Evolutionary conservation across 2,113 vertebrate species (phyloP), one percentile per base, ranked within the genome.

Genomic region (Rhinolophus ferrumequinum): DNA sequence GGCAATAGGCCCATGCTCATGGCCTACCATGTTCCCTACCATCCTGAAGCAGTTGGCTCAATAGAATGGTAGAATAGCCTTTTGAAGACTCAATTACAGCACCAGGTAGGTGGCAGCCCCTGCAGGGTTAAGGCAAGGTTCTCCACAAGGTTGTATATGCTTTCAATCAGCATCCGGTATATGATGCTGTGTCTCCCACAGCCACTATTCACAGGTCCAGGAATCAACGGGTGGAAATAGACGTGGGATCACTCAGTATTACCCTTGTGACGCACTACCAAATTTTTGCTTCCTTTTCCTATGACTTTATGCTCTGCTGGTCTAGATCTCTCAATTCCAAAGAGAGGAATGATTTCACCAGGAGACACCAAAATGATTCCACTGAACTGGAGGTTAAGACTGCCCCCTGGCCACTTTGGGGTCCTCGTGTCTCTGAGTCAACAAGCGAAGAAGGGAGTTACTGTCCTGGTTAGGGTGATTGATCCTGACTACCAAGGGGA

Each of bases 381-480:
- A 76, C 2, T 76, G 50, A 88, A 82, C 50, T 79, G 14, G 18
- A 85, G 85, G 28, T 47, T 80, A 73, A 90, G 80, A 73, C 26
- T 73, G 47, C 87, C 1, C 21, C 56, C 44, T 76, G 60, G 38
- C 50, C 69, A 82, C 50, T 41, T 88, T 41, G 70, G 52, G 28
- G 52, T 95, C 24, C 64, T 72, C 35, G 5, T 73, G 22, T 11
- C 38, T 52, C 73, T 80, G 19, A 73, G 21, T 73, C 18, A 66
- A 86, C 47, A 90, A 58, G 47, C 72, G 72, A 96, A 90, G 22
- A 84, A 70, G 24, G 30, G n/a, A 87, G 26, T 85, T 80, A 54
- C 21, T 54, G 14, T 56, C 47, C 15, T 77, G 72, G 14, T 38
- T 79, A 35, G 24, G 38, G 26, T 50, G 21, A 90, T 1, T 80